phyloP scores from a whole-genome alignment of 37 sponge, comb jelly and placozoan genomes.

The Beroe forskalii region DNA sequence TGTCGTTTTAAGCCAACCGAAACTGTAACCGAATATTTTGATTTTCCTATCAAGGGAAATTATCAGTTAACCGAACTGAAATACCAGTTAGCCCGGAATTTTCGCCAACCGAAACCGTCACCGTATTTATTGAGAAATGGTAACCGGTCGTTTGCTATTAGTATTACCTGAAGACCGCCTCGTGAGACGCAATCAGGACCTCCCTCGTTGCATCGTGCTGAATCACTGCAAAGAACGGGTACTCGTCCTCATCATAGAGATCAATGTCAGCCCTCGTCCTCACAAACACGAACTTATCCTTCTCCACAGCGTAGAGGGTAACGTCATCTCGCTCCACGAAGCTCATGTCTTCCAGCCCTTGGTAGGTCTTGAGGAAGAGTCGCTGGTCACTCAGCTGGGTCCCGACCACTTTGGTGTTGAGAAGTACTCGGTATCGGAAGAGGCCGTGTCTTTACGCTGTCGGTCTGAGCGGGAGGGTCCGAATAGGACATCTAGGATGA shows the following conservation, averaged over 20 bases:
- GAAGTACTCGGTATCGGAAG: neutral
- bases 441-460: neutral
- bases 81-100: too few species aligned
- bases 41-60: too few species aligned
- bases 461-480: neutral
- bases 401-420: neutral
- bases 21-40: too few species aligned
- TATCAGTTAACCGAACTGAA: too few species aligned
- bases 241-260: neutral
- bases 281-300: neutral
- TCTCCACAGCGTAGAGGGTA: neutral
- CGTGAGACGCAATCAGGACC: neutral
- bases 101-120: too few species aligned
- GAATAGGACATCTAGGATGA: neutral
- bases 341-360: neutral
- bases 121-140: too few species aligned
- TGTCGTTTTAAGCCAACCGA: too few species aligned
- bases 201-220: neutral
- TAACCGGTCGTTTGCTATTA: too few species aligned
- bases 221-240: neutral
- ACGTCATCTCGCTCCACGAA: neutral
- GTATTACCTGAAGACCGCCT: neutral
- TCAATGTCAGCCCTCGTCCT: neutral
- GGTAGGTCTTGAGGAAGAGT: neutral
- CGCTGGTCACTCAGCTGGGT: neutral